Evolutionary conservation across 2,797 vertebrate species (phyloP), one percentile per base, ranked within the genome.

Genomic region (Tarsius wallacei): DNA sequence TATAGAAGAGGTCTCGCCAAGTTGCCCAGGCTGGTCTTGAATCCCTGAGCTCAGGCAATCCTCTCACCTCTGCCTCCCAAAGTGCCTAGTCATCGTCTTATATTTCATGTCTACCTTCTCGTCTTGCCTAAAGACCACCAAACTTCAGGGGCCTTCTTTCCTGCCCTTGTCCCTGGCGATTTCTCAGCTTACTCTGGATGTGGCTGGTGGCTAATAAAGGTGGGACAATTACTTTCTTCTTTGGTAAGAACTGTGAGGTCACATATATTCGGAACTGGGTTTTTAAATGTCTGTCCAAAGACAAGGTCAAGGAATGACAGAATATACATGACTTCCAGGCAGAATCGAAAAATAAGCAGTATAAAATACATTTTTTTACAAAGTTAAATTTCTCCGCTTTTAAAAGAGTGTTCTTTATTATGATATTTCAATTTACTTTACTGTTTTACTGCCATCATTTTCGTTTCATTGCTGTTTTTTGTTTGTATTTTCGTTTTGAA

Each of bases 401-500:
- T 59, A 22, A 87, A 94, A 6, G 1, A 53, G 5, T 78, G 24
- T 19, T 24, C 11, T 49, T 68, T 77, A 74, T 94, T 86, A 59
- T 66, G 24, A 49, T 55, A 86, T 86, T 57, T 95, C 21, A 66
- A 1, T 83, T 87, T 17, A 71, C 42, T 7, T 42, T 71, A 31
- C 59, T 84, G 1, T 51, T 33, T 80, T 63, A 31, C 6, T 92
- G 7, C 36, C 59, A 71, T 87, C 3, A 42, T 83, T 90, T 95
- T 17, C 21, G 7, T 77, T 49, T 68, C 66, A 16, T 49, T 86
- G 11, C 26, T 63, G 63, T 64, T 88, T 55, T 89, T 66, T 74
- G 13, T 74, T 85, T 77, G 4, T 49, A 61, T n/a, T 87, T 86
- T 90, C 84, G 47, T 81, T 96, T 94, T 68, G 42, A 11, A 73